Evolutionary conservation across 2,113 vertebrate genomes (phyloP).

Genomic region (Proterorhinus semilunaris): DNA sequence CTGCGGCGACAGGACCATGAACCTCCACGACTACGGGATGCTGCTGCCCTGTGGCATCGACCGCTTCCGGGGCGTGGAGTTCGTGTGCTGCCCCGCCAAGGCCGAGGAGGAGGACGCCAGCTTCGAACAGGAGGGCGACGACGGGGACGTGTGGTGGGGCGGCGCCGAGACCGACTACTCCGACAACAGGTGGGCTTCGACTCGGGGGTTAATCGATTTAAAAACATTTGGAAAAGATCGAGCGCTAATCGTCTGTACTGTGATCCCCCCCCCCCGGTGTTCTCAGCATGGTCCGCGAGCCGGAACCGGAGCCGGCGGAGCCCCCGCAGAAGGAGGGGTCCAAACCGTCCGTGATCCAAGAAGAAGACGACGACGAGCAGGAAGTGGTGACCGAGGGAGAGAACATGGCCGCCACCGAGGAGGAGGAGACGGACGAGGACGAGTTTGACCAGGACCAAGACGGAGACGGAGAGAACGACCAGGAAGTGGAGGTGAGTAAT

Average conservation of each 20-base stretch:
- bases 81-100: conserved; percentile 92
- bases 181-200: conserved; percentile 84
- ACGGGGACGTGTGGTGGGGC: conserved; percentile 98
- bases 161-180: conserved; percentile 91
- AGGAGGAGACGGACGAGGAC: conserved; percentile 50
- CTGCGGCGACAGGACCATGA: conserved; percentile 94
- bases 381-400: conserved; percentile 79
- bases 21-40: conserved; percentile 96
- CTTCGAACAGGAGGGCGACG: conserved; percentile 86
- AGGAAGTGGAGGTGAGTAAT: conserved; percentile 70
- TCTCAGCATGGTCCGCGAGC: conserved; percentile 85
- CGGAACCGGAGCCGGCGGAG: conserved; percentile 77
- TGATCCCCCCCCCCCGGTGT: background rate
- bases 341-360: conserved; percentile 74
- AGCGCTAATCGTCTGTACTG: background rate
- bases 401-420: conserved; percentile 8
- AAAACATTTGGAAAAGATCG: background rate
- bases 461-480: conserved; percentile 79
- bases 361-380: conserved; percentile 75
- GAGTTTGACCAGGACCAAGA: conserved; percentile 64
- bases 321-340: conserved; percentile 67
- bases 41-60: conserved; percentile 94
- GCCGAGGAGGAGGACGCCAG: conserved; percentile 82
- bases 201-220: background rate
- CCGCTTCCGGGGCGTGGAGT: conserved; percentile 96